A percentile compares a stretch with the other conserved stretches of the same genome.
Evolutionary conservation across 2,888 invertebrate species (phyloP).

Genomic region (Euzophera pinguis): DNA sequence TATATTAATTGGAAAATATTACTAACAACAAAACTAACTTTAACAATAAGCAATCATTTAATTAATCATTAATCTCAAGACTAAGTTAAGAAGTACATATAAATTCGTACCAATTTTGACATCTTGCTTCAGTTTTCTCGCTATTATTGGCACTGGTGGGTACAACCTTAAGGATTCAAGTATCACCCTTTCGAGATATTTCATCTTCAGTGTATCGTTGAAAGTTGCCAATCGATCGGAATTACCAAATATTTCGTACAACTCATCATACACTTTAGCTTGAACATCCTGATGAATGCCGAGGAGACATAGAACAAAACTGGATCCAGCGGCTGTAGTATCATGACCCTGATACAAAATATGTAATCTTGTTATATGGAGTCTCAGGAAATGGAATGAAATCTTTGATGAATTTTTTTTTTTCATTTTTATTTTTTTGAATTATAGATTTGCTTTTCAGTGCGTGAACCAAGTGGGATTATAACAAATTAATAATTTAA

Average conservation of each 20-base stretch:
- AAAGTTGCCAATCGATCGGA: constrained; percentile 88
- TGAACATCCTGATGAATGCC: constrained; percentile 91
- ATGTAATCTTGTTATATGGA: too few species aligned
- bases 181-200: constrained; percentile 88
- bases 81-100: too few species aligned
- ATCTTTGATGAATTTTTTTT: too few species aligned
- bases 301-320: constrained; percentile 91
- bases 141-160: constrained; percentile 89
- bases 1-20: too few species aligned
- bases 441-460: too few species aligned
- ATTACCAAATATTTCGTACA: constrained; percentile 88
- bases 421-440: too few species aligned
- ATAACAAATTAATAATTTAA: too few species aligned
- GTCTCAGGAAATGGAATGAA: too few species aligned
- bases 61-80: too few species aligned
- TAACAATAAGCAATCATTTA: too few species aligned
- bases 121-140: constrained; percentile 84
- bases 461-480: too few species aligned
- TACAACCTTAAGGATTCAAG: constrained; percentile 88
- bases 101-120: constrained; percentile 80
- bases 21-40: too few species aligned
- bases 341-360: constrained; percentile 59
- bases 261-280: constrained; percentile 85
- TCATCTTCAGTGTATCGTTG: constrained; percentile 89
- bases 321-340: constrained; percentile 86